Evolutionary conservation across 1,140 invertebrate genomes (phyloP), one percentile per base, ranked within the genome.

Genomic region (Drosophila seguyi): DNA sequence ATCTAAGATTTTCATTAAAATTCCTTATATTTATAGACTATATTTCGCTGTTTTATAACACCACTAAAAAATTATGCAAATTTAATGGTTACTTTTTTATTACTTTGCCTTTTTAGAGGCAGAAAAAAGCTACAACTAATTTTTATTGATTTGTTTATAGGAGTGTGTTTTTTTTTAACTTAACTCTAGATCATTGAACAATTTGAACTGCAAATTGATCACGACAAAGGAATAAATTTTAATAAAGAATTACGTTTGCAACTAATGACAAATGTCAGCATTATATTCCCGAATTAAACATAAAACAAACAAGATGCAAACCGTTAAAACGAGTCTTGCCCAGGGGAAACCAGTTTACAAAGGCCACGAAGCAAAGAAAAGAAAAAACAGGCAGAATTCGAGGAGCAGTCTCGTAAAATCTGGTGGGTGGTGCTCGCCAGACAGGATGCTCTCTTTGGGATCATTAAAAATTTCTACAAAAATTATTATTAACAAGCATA

Each of bases 241-340:
- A 69, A 69, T 69, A 44, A 67, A 67, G 22, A 72, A 58, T 72
- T 72, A 41, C 73, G 53, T 45, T 38, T 3, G 14, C 14, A n/a
- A n/a, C 38, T 29, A 59, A 38, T 57, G 74, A 76, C 55, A 55
- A 76, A 76, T 76, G 71, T 52, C 53, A 48, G 4, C 47, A 20
- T 47, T 47, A 47, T 59, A 67, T 65, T 56, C 34, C 36, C 44
- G 13, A 65, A 69, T 69, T 53, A 67, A 75, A 75, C 52, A 65
- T 74, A 59, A 42, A 53, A 59, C 74, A 77, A 68, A 76, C 74
- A 68, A 76, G 42, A 76, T 62, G 52, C 72, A 47, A 68, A 41
- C 73, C 74, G 74, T 77, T 77, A 59, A 77, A 77, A 77, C 74
- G 50, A 38, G 52, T 60, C 63, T 77, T 77, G 50, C 14, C 73